Conservation (phyloP, 2,113 vertebrate genomes). For the Henicopernis longicauda region DNA sequence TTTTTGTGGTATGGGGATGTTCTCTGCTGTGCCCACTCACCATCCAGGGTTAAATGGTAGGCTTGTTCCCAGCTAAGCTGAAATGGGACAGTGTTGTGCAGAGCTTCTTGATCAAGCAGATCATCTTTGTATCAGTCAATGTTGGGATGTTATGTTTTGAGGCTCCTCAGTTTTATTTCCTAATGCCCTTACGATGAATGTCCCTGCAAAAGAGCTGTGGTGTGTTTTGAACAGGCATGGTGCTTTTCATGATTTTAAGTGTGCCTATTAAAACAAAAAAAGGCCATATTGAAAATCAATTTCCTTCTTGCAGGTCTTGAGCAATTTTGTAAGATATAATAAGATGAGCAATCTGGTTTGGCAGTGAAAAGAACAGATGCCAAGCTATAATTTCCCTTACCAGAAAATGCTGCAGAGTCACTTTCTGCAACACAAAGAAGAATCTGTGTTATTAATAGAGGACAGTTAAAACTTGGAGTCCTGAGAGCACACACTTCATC, state of each 20-base stretch:
- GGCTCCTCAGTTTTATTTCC: background rate
- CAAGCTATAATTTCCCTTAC: conserved; percentile 59
- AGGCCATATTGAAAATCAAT: conserved; percentile 58
- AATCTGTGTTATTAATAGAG: conserved; percentile 41
- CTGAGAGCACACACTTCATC: background rate
- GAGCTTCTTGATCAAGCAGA: background rate
- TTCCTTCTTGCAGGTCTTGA: conserved; percentile 55
- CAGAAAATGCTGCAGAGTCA: conserved; percentile 53
- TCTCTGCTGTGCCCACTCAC: background rate
- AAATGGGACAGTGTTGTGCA: background rate
- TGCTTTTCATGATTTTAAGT: conserved; percentile 11
- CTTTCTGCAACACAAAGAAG: conserved; percentile 28
- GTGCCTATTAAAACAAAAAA: conserved; percentile 39
- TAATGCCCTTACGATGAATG: background rate
- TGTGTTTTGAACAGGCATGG: background rate
- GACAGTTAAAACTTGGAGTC: conserved; percentile 20
- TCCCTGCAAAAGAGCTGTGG: background rate
- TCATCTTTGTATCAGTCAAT: background rate
- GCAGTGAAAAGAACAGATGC: conserved; percentile 66
- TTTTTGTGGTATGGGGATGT: background rate
- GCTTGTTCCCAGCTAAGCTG: background rate
- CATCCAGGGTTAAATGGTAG: background rate
- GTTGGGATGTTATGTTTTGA: background rate
- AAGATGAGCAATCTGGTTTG: conserved; percentile 68
- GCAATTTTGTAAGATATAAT: conserved; percentile 64